Evolutionary conservation across 2,797 vertebrate species (phyloP).

Genomic region (Fundulus diaphanus): DNA sequence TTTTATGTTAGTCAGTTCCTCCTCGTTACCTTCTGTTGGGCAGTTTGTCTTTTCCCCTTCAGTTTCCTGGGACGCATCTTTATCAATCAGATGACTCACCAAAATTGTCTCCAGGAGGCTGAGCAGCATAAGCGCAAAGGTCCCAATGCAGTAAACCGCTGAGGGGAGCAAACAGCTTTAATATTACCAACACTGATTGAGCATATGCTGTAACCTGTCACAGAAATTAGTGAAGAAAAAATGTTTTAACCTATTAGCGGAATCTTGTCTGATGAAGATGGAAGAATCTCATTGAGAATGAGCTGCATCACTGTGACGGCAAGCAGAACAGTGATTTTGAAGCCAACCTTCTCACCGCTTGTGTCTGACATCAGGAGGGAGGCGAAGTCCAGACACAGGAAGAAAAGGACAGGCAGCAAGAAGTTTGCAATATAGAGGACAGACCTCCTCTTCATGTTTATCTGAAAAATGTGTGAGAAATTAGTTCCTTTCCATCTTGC

Average conservation of each 20-base stretch:
- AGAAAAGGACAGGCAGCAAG: slow-evolving; percentile 63
- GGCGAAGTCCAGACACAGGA: slow-evolving; percentile 82
- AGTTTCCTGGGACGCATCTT: slow-evolving; percentile 31
- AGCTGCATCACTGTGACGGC: slow-evolving; percentile 84
- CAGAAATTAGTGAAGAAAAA: not conserved
- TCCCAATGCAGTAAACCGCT: slow-evolving; percentile 81
- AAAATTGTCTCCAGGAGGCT: slow-evolving; percentile 81
- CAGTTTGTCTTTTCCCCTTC: not conserved
- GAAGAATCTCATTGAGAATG: slow-evolving; percentile 85
- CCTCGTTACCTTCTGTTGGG: slow-evolving; percentile 1
- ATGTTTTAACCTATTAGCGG: slow-evolving; percentile 82
- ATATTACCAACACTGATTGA: not conserved
- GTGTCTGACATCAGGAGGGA: slow-evolving; percentile 76
- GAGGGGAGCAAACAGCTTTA: not conserved
- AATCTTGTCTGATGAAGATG: slow-evolving; percentile 75
- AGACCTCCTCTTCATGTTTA: slow-evolving; percentile 56
- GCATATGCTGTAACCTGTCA: not conserved
- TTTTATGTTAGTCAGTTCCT: slow-evolving; percentile 2
- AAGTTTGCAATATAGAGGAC: slow-evolving; percentile 60
- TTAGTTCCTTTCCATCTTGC: not conserved
- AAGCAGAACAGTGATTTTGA: slow-evolving; percentile 83
- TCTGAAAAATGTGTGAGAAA: slow-evolving; percentile 34
- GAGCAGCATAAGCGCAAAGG: slow-evolving; percentile 80
- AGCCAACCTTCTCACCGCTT: slow-evolving; percentile 78
- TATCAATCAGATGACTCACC: slow-evolving; percentile 73